Evolutionary conservation across 2,888 invertebrate genomes (phyloP).

Genomic region (Acleris emargana): DNA sequence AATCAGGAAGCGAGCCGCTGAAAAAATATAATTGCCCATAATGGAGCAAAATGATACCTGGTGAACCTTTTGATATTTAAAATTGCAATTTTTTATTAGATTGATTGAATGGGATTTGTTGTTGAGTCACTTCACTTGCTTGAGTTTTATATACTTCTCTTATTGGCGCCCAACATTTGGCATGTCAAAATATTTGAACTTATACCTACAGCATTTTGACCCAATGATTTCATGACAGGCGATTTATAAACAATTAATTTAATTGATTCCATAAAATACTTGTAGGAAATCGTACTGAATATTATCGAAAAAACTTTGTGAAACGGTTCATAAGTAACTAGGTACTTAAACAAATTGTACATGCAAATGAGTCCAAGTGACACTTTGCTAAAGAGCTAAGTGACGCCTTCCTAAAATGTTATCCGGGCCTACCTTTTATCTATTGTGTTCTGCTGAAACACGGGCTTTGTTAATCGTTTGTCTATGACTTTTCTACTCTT

Average conservation of each 20-base stretch:
- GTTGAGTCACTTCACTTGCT: background rate
- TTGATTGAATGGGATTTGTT: background rate
- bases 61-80: slow-evolving; percentile 3
- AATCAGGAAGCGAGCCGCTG: slow-evolving; percentile 64
- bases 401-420: slow-evolving; percentile 55
- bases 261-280: too few species aligned
- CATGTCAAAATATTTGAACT: too few species aligned
- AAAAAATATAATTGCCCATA: slow-evolving; percentile 52
- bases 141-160: background rate
- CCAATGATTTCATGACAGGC: too few species aligned
- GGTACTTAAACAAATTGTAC: background rate
- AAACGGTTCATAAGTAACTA: too few species aligned
- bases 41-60: slow-evolving; percentile 37
- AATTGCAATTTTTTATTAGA: background rate
- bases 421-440: slow-evolving; percentile 60
- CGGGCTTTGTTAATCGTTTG: slow-evolving; percentile 70
- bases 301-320: too few species aligned
- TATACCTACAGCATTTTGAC: too few species aligned
- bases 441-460: slow-evolving; percentile 70
- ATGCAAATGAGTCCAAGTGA: background rate
- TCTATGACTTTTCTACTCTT: slow-evolving; percentile 56
- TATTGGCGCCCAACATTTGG: too few species aligned
- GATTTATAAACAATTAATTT: too few species aligned
- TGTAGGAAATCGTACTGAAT: too few species aligned
- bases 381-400: background rate